Base-by-base conservation (phyloP, 30 jellyfish, hydroid and myxozoan species). In the Euphysa ruthae region DNA sequence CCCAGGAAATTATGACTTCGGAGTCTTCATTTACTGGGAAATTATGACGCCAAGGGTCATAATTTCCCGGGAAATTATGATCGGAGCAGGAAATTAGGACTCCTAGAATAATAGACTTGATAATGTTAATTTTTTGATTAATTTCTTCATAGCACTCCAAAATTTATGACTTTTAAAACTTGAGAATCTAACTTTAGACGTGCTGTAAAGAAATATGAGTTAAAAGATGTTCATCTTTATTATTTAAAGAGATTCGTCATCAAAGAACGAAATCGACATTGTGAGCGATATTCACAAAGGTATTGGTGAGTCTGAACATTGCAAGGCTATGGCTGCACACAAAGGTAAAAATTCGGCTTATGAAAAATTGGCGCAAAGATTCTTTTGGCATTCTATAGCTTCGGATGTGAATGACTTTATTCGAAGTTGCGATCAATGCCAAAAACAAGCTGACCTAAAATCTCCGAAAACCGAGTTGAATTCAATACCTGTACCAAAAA, bases 231-330 rank as follows among this genome's bases (percentile, higher is more conserved):
- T 1, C 74, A 66, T 43, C 44, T 38, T 19, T 43, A 42, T 16
- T 8, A 66, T 8, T 1, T 42, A 14, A 66, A 66, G n/a, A 42
- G 20, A 5, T 15, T 66, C 25, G 77, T 66, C 28, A 49, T 66
- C 21, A 66, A 49, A 43, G 74, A 43, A 2, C 3, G 74, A 66
- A 66, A 18, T 43, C 1, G 80, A 66, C 7, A 42, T 66, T 20
- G 23, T 66, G 32, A 1, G 80, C 4, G 74, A 66, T 42, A 30
- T 66, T 20, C 80, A 43, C 54, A 13, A 20, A 43, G 80, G 55
- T 19, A 66, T 66, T 49, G 74, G 74, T 4, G 74, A 27, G 14
- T 18, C 55, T 43, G 74, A 66, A 43, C 74, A 66, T 21, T 46
- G 63, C 4, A 61, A n/a, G n/a, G 69, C 74, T 4, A 25, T 4